Evolutionary conservation across 1,140 invertebrate genomes (phyloP), one percentile per base, ranked within the genome.

Genomic region (Drosophila navojoa): DNA sequence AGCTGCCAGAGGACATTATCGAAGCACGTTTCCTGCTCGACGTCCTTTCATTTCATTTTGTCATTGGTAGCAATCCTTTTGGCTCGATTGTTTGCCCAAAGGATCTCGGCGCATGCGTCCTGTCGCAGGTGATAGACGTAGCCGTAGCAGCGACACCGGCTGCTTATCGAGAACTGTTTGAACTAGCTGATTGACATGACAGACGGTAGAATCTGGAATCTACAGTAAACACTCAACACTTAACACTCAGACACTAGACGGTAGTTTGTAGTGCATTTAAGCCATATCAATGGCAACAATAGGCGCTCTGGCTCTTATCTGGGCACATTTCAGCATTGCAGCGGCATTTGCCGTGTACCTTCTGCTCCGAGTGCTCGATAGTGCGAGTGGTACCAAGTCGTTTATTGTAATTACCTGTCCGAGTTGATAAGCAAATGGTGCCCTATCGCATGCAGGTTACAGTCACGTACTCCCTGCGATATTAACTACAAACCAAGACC

Each of bases 1-100:
- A 89, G 84, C 85, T 89, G 84, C 57, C 52, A 15, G 25, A 42
- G 44, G 62, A 62, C 50, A 64, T 53, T 64, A 45, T 57, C 42
- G 32, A 58, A 52, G 58, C 50, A 54, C 50, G 61, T 64, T 60
- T 79, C 54, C 60, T 60, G 63, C 44, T 38, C 11, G 11, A 11
- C 35, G 35, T 38, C 35, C 35, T 38, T 38, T 32, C 19, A 32
- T 10, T 32, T 32, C 5, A 6, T 29, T 29, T 76, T 55, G 70
- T 59, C 32, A 27, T 19, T 40, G 11, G 7, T 45, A 53, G 49
- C 63, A 59, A 72, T 72, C 63, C 70, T 67, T 38, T 67, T 71
- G 58, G 40, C 54, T 13, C 15, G 6, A 52, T 11, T 72, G 40
- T 72, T 72, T 72, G 29, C 63, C 10, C 50, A 73, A 69, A 69